phyloP scores from a whole-genome alignment of 1,140 invertebrate genomes.

The Pygmarrhopalites habei region DNA sequence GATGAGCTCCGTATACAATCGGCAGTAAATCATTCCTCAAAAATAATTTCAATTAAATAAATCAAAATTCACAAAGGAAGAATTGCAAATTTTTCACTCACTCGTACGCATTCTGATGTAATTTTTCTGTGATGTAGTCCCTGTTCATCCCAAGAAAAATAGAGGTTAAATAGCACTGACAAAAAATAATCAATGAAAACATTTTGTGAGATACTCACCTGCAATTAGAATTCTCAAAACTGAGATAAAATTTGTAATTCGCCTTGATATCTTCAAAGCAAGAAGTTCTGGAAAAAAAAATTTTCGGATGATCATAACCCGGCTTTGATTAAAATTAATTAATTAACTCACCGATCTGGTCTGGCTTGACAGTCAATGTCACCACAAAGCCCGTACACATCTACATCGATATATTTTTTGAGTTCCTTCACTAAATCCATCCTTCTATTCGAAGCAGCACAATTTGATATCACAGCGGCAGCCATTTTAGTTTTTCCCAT shows the following conservation, averaged over 20 bases:
- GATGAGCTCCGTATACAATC: conserved; percentile 48
- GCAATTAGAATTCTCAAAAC: conserved; percentile 95
- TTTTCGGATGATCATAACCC: no score
- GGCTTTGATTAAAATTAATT: no score
- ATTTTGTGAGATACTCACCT: no score
- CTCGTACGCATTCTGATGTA: conserved; percentile 83
- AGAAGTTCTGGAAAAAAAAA: no score
- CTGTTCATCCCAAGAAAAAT: no score
- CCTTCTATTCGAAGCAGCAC: conserved; percentile 48
- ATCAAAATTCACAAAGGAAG: no score
- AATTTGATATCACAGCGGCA: conserved; percentile 60
- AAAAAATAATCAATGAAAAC: no score
- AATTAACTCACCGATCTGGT: no score
- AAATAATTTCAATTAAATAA: no score
- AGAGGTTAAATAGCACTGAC: no score
- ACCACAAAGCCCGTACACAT: conserved; percentile 64
- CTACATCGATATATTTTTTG: conserved; percentile 51
- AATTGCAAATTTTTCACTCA: conserved; percentile 1
- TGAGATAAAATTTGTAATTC: conserved; percentile 71
- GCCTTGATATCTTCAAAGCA: conserved; percentile 11
- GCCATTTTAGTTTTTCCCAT: conserved; percentile 55
- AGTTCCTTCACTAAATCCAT: conserved; percentile 53
- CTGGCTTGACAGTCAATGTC: conserved; percentile 43
- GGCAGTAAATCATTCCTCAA: conserved; percentile 44
- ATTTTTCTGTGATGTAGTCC: conserved; percentile 95